Conservation (phyloP, 2,888 invertebrate genomes). For the Drosophila borealis region DNA sequence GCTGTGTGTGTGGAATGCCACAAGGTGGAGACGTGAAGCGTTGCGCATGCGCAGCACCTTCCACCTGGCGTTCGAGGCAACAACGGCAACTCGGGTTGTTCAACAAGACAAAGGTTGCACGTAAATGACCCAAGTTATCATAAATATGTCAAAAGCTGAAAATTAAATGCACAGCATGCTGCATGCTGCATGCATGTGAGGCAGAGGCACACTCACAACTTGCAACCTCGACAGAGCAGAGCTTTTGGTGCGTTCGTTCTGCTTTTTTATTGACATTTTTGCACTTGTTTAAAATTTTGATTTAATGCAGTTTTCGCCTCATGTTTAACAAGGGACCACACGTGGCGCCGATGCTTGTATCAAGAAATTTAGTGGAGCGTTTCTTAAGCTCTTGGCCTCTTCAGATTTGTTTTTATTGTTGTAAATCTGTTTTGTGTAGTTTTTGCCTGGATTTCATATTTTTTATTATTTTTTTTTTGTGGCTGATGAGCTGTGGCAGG, state of each 20-base stretch:
- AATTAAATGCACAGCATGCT: slow-evolving; percentile 83
- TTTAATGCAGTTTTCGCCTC: slow-evolving; percentile 72
- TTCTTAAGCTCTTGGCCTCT: slow-evolving; percentile 1
- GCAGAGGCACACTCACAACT: slow-evolving; percentile 14
- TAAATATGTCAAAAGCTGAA: slow-evolving; percentile 84
- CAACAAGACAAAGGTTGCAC: slow-evolving; percentile 83
- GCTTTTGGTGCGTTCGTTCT: slow-evolving; percentile 27
- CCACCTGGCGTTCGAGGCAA: slow-evolving; percentile 79
- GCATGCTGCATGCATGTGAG: slow-evolving; percentile 20
- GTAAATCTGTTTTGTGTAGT: slow-evolving; percentile 11
- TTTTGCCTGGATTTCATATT: background rate
- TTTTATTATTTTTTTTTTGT: background rate
- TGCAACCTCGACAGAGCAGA: slow-evolving; percentile 1
- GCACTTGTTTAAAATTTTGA: slow-evolving; percentile 80
- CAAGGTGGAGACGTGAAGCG: slow-evolving; percentile 36
- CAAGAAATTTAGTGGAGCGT: slow-evolving; percentile 48
- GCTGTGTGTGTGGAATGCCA: slow-evolving; percentile 40
- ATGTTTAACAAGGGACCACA: slow-evolving; percentile 66
- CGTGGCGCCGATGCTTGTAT: slow-evolving; percentile 71
- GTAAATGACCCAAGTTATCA: slow-evolving; percentile 85
- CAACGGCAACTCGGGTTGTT: slow-evolving; percentile 44
- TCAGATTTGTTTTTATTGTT: slow-evolving; percentile 23
- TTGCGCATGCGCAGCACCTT: slow-evolving; percentile 64
- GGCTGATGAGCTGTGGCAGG: slow-evolving; percentile 9
- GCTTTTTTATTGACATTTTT: slow-evolving; percentile 74